Percentiles rank a stretch among this genome's conserved stretches.
Conservation (phyloP, 2,797 vertebrate species). For the Tenualosa ilisha region DNA sequence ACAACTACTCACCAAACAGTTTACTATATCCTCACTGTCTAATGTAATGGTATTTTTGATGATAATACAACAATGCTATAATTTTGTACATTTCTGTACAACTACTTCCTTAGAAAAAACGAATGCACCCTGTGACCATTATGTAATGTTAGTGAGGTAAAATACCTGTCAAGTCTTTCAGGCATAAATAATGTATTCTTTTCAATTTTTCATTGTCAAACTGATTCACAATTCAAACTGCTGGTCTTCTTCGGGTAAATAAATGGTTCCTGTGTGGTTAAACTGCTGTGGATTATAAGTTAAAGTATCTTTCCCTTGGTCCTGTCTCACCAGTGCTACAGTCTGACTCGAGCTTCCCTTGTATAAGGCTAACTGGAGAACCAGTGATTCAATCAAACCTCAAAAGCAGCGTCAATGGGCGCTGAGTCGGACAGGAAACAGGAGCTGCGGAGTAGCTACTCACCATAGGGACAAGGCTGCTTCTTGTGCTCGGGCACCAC, state of each 20-base stretch:
- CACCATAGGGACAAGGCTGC: constrained; percentile 98
- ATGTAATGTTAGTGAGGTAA: background rate
- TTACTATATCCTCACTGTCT: background rate
- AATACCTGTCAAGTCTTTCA: background rate
- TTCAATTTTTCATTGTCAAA: background rate
- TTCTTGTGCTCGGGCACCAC: constrained; percentile 98
- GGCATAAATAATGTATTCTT: background rate
- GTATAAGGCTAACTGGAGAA: background rate
- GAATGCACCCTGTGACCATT: background rate
- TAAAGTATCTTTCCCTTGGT: background rate
- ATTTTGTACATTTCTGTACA: background rate
- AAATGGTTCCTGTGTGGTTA: constrained; percentile 1
- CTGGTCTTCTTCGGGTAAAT: background rate
- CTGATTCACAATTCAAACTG: background rate
- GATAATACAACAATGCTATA: background rate
- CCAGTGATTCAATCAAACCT: background rate
- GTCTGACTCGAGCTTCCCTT: background rate
- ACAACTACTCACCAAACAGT: background rate
- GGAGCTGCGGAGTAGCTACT: constrained; percentile 57
- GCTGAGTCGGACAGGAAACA: background rate
- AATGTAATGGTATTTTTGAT: background rate
- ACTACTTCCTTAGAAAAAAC: background rate
- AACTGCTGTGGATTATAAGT: background rate
- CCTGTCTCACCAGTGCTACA: background rate
- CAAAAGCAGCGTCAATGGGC: background rate